Evolutionary conservation across 2,113 vertebrate genomes (phyloP), one percentile per base, ranked within the genome.

Genomic region (Hirundichthys speculiger): DNA sequence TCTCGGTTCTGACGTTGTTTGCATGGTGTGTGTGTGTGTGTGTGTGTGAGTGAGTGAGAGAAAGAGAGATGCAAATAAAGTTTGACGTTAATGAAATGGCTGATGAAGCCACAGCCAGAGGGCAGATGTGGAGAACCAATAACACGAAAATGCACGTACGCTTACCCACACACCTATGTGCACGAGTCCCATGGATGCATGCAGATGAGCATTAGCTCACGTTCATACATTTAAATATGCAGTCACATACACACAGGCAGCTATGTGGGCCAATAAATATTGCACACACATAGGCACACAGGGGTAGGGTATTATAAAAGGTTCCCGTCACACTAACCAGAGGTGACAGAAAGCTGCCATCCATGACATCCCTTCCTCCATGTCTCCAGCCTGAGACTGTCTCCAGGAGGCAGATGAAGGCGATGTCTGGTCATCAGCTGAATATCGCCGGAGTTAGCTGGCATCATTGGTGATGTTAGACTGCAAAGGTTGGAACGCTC

Each of bases 1-100:
- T 34, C 30, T 34, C 11, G 30, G 30, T 34, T 34, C 30, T 34
- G 30, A 34, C 30, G 11, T 34, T 34, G 11, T 34, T 34, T 34
- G 3, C 11, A 15, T n/a, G 4, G 40, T 16, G 45, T 30, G 48
- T 30, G 42, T 22, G 62, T 38, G 13, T 18, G 40, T 42, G 18
- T 18, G 38, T 30, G 56, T 5, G 46, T 12, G 20, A 22, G 43
- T 10, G 2, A 19, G 18, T 9, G 16, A 56, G 65, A 13, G 49
- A 64, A 34, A 63, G 58, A 48, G 30, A 13, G 62, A 54, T 25
- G 72, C 79, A 88, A 86, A 91, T 85, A 59, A 69, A 66, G 80
- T 89, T 85, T 87, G 89, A 88, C 87, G 47, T 86, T 86, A 88
- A 90, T 90, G 73, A 86, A 86, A 91, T 85, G 84, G 84, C 89